These are phyloP conservation scores for Raphicerus campestris DNA, from an alignment of 2,113 vertebrate genomes.

Conservation along the genomic window DNA sequence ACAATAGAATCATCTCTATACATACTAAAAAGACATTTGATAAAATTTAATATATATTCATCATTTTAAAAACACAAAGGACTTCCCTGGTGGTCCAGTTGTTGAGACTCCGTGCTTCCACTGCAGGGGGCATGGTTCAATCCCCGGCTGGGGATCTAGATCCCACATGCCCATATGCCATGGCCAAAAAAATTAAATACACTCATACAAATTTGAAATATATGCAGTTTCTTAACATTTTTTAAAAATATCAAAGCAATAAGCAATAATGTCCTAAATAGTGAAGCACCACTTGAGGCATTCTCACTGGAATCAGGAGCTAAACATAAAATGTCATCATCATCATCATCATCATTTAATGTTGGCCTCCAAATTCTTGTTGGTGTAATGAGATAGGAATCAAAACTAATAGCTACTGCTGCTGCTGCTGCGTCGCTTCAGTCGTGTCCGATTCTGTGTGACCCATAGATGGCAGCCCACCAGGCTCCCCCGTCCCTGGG, in stretches of 20 bases:
- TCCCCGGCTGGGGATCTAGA: not conserved
- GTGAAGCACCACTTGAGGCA: not conserved
- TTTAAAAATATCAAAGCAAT: not conserved
- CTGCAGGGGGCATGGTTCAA: not conserved
- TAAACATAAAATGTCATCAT: not conserved
- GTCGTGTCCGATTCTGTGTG: no score
- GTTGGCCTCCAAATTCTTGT: not conserved
- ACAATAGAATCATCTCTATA: constrained; percentile 23
- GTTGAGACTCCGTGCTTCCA: not conserved
- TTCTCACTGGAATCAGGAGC: not conserved
- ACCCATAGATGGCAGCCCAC: no score
- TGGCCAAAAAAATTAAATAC: not conserved
- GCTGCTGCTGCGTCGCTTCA: no score
- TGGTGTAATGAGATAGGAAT: not conserved
- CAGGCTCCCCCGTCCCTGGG: no score
- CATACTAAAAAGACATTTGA: not conserved
- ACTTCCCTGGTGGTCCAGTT: not conserved
- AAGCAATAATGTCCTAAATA: not conserved
- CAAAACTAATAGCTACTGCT: not conserved
- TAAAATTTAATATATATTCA: constrained; percentile 21
- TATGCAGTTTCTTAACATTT: not conserved
- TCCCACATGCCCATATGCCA: not conserved
- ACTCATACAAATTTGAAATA: not conserved
- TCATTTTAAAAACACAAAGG: not conserved
- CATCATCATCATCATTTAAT: not conserved